A percentile compares a stretch with the other conserved stretches of the same genome.
phyloP scores from a whole-genome alignment of 2,113 vertebrate genomes.

The Cinclus mexicanus region DNA sequence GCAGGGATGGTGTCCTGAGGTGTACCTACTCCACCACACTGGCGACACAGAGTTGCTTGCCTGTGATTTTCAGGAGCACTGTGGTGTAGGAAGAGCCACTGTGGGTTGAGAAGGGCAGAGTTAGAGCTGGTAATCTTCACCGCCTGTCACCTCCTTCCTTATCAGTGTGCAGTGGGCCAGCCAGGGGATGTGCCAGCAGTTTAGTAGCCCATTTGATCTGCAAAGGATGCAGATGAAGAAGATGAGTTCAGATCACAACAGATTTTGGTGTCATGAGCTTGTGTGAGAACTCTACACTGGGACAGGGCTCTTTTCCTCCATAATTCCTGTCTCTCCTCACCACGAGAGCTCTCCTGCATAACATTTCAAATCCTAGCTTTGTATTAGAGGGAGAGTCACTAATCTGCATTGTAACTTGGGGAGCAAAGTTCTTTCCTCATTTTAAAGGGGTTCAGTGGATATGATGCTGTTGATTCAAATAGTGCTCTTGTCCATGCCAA shows the following conservation, averaged over 20 bases:
- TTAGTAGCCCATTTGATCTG: background rate
- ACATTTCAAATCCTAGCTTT: background rate
- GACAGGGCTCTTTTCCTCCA: background rate
- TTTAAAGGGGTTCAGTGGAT: background rate
- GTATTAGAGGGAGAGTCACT: background rate
- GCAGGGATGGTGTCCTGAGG: background rate
- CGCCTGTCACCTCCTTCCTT: background rate
- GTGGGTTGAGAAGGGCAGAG: background rate
- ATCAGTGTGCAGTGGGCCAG: background rate
- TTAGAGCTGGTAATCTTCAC: background rate
- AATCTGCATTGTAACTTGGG: background rate
- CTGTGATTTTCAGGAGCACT: background rate
- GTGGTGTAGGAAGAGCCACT: background rate
- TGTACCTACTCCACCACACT: background rate
- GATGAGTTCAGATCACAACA: background rate
- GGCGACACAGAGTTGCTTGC: background rate
- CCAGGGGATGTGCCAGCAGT: background rate
- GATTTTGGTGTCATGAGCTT: background rate
- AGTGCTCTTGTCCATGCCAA: background rate
- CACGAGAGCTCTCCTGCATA: background rate
- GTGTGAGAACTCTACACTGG: background rate
- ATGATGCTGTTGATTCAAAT: background rate
- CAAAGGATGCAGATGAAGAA: background rate
- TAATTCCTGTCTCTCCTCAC: background rate
- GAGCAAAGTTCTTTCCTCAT: background rate